These are phyloP conservation scores for Poeciliopsis turrubarensis DNA, from an alignment of 2,113 vertebrate species.

Conservation along the genomic window DNA sequence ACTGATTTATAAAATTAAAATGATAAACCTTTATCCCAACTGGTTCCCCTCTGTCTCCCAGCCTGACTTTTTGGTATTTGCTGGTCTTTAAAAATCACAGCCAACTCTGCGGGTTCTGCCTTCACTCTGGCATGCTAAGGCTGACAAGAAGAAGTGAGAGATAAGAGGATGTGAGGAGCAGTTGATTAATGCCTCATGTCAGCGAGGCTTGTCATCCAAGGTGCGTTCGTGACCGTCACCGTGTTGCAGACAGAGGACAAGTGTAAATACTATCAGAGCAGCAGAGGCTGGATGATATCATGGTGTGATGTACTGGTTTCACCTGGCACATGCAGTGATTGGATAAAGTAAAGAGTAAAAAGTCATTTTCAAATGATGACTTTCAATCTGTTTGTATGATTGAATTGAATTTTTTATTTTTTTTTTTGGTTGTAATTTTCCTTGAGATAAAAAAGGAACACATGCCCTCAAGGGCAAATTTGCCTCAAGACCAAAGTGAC, in stretches of 20 bases:
- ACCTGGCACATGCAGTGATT: too few relatives aligned
- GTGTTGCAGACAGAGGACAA: neutral
- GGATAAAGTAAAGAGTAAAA: too few relatives aligned
- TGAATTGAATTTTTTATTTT: too few relatives aligned
- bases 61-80: constrained; percentile 1
- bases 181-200: constrained; percentile 45
- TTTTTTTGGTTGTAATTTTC: too few relatives aligned
- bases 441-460: too few relatives aligned
- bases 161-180: constrained; percentile 24
- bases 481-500: too few relatives aligned
- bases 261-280: constrained; percentile 23
- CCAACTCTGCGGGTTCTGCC: neutral
- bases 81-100: neutral
- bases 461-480: too few relatives aligned
- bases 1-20: constrained; percentile 59
- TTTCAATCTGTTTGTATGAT: too few relatives aligned
- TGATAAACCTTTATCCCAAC: constrained; percentile 13
- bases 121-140: neutral
- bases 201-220: constrained; percentile 15
- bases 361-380: too few relatives aligned
- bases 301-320: constrained; percentile 18
- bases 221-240: neutral
- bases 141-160: constrained; percentile 16
- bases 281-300: neutral
- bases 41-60: neutral